Evolutionary conservation across 2,113 vertebrate genomes (phyloP).

Genomic region (Hyperoodon ampullatus): DNA sequence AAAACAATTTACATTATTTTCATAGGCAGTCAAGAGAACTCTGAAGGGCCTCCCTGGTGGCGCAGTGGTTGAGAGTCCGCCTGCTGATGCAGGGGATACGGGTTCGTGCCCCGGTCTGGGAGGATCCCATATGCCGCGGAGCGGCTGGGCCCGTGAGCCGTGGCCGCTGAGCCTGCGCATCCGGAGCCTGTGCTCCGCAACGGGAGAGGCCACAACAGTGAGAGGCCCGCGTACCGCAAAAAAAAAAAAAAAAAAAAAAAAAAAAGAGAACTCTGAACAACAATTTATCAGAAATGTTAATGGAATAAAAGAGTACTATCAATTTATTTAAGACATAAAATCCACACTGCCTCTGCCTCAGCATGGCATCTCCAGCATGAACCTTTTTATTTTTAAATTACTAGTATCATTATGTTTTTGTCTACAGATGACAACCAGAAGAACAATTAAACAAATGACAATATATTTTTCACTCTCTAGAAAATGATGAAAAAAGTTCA

Average conservation of each 20-base stretch:
- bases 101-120: no score
- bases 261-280: constrained; percentile 57
- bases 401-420: constrained; percentile 2
- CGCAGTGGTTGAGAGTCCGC: no score
- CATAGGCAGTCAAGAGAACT: neutral
- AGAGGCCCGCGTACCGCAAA: no score
- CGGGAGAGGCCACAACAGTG: no score
- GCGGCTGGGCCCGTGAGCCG: no score
- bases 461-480: neutral
- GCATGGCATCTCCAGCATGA: neutral
- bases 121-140: no score
- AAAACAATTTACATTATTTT: neutral
- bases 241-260: no score
- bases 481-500: constrained; percentile 23
- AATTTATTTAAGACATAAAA: neutral
- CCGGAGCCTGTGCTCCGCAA: no score
- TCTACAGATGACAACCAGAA: neutral
- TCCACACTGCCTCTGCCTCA: neutral
- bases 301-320: neutral
- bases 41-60: no score
- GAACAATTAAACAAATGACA: neutral
- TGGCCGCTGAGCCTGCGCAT: no score
- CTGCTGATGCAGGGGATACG: no score
- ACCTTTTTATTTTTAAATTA: neutral
- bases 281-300: constrained; percentile 44